Base-by-base conservation (phyloP, 37 sponge, comb jelly and placozoan genomes). In the Beroe forskalii region DNA sequence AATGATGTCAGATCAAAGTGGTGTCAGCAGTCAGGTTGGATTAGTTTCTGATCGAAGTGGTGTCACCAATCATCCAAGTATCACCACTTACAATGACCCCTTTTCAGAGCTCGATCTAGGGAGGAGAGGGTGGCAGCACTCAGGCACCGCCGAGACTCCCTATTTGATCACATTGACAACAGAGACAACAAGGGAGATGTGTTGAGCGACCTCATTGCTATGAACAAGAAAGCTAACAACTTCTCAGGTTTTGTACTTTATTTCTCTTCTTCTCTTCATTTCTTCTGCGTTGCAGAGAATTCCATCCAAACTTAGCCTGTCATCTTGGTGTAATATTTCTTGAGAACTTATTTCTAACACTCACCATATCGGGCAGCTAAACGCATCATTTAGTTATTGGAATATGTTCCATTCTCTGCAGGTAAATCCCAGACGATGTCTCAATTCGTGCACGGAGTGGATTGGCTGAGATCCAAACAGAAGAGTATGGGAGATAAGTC, bases 211-310 rank as follows among this genome's bases (percentile, higher is more conserved):
- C 55, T 80, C 14, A 80, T 80, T 37, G 35, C 86, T 6, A 80
- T 80, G 86, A 80, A 80, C 86, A 80, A 80, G 86, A 80, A 80
- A 80, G 35, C 86, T n/a, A 44, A 44, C 86, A 80, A 80, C 55
- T 80, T 80, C 40, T 80, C 86, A 14, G 86, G 86, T 80, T 17
- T n/a, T n/a, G 60, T 55, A 9, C 14, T 20, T 55, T 9, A 55
- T 55, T 9, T 55, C 17, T 55, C 17, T 55, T 55, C 9, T 55
- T 55, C 17, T 55, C 14, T 20, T 20, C 9, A 9, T 55, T 55
- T 20, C 14, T 9, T 17, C 14, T 20, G 60, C 9, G 60, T 20
- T 9, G 17, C 14, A 55, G 60, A 55, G 60, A 55, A n/a, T n/a
- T n/a, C n/a, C n/a, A n/a, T n/a, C n/a, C n/a, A n/a, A n/a, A n/a